Evolutionary conservation across 1,140 invertebrate genomes (phyloP), one percentile per base, ranked within the genome.

Genomic region (Papilio helenus): DNA sequence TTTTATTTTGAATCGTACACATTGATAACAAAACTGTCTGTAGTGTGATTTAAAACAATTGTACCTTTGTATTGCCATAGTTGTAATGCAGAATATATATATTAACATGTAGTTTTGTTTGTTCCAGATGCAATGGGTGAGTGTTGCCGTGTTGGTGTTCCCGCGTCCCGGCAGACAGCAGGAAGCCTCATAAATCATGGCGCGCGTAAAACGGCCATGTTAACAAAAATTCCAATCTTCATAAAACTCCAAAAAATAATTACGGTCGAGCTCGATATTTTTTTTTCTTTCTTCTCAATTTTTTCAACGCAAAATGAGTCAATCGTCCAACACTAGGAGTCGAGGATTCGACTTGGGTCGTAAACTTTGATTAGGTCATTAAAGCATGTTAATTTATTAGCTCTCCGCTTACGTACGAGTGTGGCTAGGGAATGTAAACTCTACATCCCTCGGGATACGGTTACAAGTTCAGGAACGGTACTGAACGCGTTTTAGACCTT

Each of bases 101-200:
- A 72, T 49, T 72, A 79, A 78, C 68, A 80, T 89, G 86, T 92
- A 87, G 42, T 34, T 77, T 89, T 89, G 61, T 81, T 95, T 96
- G 95, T 96, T 96, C 84, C 95, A 96, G 95, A 96, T 95, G 95
- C 95, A 87, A 96, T 96, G 95, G 95, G 95, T 96, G 95, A 96
- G 95, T 95, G 79, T 73, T 39, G 9, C 79, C 68, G 61, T 34
- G 61, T 26, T 39, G 34, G 34, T 39, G 34, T 8, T 61, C 58
- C 73, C 73, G 58, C 16, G 49, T 55, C 51, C 51, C 51, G 71
- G 72, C 79, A 85, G 80, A 85, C 83, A 88, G 79, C 81, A 87
- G 88, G 88, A 88, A 90, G 84, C 81, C 42, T 72, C 88, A 86
- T 93, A 94, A 94, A 93, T 93, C 90, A 93, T 61, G 72, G 76